Percentiles rank a stretch among this genome's conserved stretches.
Evolutionary conservation across 2,113 vertebrate genomes (phyloP).

Genomic region (Zapornia atra): DNA sequence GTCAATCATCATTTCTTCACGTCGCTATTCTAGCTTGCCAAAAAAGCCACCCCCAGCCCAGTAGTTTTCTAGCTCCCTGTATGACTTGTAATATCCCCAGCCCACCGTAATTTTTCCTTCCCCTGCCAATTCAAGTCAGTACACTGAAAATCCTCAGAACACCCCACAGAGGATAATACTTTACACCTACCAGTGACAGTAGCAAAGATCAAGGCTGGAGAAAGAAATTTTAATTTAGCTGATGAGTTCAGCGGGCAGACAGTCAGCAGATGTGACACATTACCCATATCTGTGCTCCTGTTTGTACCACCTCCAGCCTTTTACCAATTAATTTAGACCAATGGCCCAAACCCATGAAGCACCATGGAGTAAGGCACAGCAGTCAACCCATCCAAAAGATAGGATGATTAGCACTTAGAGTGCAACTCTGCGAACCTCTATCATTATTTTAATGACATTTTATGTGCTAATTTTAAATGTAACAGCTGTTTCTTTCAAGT

Average conservation of each 20-base stretch:
- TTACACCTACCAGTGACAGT: not conserved
- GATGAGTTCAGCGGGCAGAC: slow-evolving; percentile 23
- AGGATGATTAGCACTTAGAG: slow-evolving; percentile 15
- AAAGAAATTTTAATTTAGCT: slow-evolving; percentile 46
- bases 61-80: not conserved
- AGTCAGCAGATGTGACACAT: slow-evolving; percentile 42
- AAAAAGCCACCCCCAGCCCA: not conserved
- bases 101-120: not conserved
- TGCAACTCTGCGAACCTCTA: not conserved
- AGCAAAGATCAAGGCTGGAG: not conserved
- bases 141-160: not conserved
- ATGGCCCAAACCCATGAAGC: not conserved
- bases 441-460: slow-evolving; percentile 37
- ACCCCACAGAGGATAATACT: not conserved
- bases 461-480: slow-evolving; percentile 42
- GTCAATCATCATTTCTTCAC: not conserved
- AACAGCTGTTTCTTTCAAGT: slow-evolving; percentile 44
- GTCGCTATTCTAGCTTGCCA: not conserved
- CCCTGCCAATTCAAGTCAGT: not conserved
- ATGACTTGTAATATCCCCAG: not conserved
- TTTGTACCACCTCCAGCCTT: not conserved
- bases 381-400: not conserved
- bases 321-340: not conserved
- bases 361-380: slow-evolving; percentile 5
- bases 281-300: not conserved